Conservation (phyloP, 2,888 invertebrate genomes). For the Dryocosmus kuriphilus region DNA sequence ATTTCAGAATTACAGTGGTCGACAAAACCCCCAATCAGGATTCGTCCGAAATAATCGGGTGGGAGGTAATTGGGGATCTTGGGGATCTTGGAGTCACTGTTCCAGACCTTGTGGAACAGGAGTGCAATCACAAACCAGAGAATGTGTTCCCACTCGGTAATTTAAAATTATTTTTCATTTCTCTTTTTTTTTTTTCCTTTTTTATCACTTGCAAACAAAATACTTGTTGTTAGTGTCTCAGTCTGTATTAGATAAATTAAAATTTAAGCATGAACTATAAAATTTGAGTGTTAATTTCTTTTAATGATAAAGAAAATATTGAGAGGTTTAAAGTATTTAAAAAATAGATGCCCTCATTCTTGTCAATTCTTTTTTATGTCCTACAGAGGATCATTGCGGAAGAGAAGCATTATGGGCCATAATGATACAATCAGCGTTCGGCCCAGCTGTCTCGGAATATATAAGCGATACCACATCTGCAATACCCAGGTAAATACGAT, state of each 20-base stretch:
- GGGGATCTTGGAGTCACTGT: conserved; percentile 87
- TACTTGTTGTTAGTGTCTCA: too few species aligned
- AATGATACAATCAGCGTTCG: conserved; percentile 69
- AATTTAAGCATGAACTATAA: too few species aligned
- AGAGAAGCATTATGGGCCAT: conserved; percentile 65
- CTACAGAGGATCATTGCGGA: conserved; percentile 69
- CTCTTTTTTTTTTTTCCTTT: too few species aligned
- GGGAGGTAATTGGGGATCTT: conserved; percentile 83
- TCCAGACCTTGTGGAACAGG: conserved; percentile 88
- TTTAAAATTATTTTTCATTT: conserved; percentile 49
- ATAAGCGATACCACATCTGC: conserved; percentile 88
- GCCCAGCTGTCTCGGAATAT: conserved; percentile 85
- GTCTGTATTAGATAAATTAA: too few species aligned
- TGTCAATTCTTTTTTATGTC: conserved; percentile 48
- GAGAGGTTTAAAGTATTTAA: background rate
- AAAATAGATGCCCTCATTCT: conserved; percentile 20
- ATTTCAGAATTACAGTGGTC: conserved; percentile 57
- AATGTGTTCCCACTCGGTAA: conserved; percentile 82
- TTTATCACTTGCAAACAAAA: too few species aligned
- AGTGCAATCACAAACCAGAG: conserved; percentile 85
- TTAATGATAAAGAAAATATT: too few species aligned
- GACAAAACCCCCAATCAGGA: conserved; percentile 70
- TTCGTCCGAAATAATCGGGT: conserved; percentile 68
- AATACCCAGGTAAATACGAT: conserved; percentile 84
- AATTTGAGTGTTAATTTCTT: too few species aligned